These are phyloP conservation scores for Telenomus remus DNA, from an alignment of 1,140 invertebrate species.

Conservation along the genomic window DNA sequence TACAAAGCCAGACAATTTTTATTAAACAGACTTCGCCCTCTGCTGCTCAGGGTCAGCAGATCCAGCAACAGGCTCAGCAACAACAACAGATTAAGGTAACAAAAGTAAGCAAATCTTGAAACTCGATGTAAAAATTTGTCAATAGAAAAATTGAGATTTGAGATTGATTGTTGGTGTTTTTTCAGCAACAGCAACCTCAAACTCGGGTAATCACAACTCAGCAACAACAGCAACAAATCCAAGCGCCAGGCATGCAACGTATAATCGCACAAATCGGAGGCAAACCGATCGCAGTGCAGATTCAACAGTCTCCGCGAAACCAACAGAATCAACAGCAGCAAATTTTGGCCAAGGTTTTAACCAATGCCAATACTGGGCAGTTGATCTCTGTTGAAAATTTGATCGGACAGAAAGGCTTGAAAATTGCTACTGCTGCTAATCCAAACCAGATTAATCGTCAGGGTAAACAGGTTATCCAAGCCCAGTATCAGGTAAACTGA, in stretches of 20 bases:
- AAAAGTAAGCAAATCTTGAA: too few relatives aligned
- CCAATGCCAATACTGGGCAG: conserved; percentile 78
- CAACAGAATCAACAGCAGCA: conserved; percentile 70
- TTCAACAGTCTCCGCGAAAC: conserved; percentile 71
- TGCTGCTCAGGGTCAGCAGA: conserved; percentile 63
- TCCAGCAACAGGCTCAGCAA: conserved; percentile 67
- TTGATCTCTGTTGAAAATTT: conserved; percentile 82
- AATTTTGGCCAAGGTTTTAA: conserved; percentile 78
- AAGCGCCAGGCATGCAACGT: conserved; percentile 70
- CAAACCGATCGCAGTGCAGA: conserved; percentile 73
- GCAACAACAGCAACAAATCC: conserved; percentile 61
- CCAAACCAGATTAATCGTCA: conserved; percentile 69
- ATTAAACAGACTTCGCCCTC: conserved; percentile 73
- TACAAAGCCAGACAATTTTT: conserved; percentile 73
- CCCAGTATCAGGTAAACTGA: conserved; percentile 71
- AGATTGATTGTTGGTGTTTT: too few relatives aligned
- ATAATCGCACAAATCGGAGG: conserved; percentile 75
- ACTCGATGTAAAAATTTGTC: too few relatives aligned
- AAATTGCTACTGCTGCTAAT: conserved; percentile 66
- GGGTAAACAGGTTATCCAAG: conserved; percentile 71
- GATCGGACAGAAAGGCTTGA: conserved; percentile 78
- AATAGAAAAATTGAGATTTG: too few relatives aligned
- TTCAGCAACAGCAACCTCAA: conserved; percentile 60
- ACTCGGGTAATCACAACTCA: conserved; percentile 56
- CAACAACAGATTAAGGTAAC: conserved; percentile 66